phyloP scores from a whole-genome alignment of 2,113 vertebrate genomes.

The Vireo altiloquus region DNA sequence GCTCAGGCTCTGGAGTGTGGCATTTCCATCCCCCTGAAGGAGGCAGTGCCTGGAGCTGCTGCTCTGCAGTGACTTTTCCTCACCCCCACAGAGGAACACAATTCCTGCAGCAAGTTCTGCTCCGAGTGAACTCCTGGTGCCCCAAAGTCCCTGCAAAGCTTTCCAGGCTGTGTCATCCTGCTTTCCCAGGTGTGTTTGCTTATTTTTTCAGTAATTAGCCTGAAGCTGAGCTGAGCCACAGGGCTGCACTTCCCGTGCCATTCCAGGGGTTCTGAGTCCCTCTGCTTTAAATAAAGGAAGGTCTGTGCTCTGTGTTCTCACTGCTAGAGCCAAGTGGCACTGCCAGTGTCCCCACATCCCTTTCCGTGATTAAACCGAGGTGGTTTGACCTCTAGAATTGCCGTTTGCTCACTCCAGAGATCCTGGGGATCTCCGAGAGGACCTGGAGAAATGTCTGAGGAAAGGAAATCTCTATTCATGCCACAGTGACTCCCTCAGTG shows the following conservation, averaged over 20 bases:
- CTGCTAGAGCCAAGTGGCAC: neutral
- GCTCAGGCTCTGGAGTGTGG: neutral
- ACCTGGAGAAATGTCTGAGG: neutral
- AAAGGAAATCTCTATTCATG: accelerated
- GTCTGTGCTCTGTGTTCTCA: neutral
- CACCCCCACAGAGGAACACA: neutral
- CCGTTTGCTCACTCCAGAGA: accelerated
- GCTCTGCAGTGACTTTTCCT: neutral
- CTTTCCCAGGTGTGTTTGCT: conserved; percentile 63
- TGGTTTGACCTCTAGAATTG: neutral
- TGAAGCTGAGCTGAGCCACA: neutral
- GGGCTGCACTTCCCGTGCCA: neutral
- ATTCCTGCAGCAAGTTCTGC: neutral
- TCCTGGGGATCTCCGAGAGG: neutral
- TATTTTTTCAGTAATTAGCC: conserved; percentile 57
- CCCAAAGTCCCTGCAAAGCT: conserved; percentile 6
- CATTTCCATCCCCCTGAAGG: neutral
- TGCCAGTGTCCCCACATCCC: neutral
- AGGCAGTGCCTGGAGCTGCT: neutral
- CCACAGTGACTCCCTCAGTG: neutral
- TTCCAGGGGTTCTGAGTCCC: neutral
- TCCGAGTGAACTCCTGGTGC: neutral
- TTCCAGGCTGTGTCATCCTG: conserved; percentile 38
- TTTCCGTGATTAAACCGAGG: neutral
- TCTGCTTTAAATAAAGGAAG: neutral